Evolutionary conservation across 2,113 vertebrate species (phyloP).

Genomic region (Mastomys natalensis): DNA sequence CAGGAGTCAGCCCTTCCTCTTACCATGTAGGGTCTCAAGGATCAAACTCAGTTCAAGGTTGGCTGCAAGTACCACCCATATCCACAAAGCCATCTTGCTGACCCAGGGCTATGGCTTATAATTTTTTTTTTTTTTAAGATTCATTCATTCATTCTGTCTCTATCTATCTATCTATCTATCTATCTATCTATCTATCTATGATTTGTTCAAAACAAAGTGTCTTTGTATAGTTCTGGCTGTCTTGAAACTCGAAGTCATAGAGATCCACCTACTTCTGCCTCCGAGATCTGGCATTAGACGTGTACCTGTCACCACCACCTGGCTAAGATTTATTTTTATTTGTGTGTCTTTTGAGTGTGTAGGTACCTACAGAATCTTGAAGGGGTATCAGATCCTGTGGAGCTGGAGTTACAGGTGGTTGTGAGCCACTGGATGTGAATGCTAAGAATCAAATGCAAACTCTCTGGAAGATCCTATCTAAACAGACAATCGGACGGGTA

Average conservation of each 20-base stretch:
- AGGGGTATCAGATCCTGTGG: background rate
- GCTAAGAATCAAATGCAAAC: background rate
- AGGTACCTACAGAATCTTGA: background rate
- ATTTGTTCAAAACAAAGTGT: too few relatives aligned
- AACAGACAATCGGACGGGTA: background rate
- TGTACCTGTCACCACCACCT: too few relatives aligned
- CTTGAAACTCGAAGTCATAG: too few relatives aligned
- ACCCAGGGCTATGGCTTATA: background rate
- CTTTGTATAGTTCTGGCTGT: too few relatives aligned
- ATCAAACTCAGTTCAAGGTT: background rate
- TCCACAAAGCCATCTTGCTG: background rate
- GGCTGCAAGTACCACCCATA: background rate
- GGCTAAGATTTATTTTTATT: background rate
- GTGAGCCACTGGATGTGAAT: background rate
- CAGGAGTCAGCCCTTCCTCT: background rate
- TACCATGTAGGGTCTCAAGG: background rate
- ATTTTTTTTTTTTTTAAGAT: background rate
- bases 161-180: background rate
- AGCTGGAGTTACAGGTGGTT: background rate
- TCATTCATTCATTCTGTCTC: too few relatives aligned
- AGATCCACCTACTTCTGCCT: too few relatives aligned
- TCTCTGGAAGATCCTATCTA: background rate
- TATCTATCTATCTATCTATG: too few relatives aligned
- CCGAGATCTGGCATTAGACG: too few relatives aligned
- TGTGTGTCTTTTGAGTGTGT: background rate